Evolutionary conservation across 2,113 vertebrate species (phyloP).

Genomic region (Oryzias woworae): DNA sequence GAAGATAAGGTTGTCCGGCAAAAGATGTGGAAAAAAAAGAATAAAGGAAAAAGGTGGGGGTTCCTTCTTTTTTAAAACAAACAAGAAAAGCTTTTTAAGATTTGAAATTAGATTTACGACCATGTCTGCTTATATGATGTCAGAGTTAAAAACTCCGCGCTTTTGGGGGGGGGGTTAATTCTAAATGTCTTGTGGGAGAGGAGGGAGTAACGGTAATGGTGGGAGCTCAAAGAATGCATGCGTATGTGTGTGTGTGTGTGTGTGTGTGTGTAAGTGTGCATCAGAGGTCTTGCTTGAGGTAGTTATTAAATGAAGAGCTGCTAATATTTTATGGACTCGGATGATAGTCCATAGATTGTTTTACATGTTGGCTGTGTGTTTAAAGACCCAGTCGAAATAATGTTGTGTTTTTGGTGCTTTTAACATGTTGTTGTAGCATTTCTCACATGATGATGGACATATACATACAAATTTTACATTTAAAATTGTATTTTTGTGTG

Average conservation of each 20-base stretch:
- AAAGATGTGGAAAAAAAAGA: slow-evolving; percentile 61
- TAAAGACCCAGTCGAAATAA: too few relatives aligned
- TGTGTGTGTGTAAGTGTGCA: slow-evolving; percentile 33
- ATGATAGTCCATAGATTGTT: slow-evolving; percentile 7
- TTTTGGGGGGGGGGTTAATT: slow-evolving; percentile 69
- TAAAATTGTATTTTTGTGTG: too few relatives aligned
- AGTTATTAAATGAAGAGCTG: slow-evolving; percentile 37
- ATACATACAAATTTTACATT: too few relatives aligned
- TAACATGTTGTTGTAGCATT: too few relatives aligned
- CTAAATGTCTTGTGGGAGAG: slow-evolving; percentile 70
- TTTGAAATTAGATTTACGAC: slow-evolving; percentile 69
- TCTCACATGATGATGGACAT: too few relatives aligned
- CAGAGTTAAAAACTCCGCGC: slow-evolving; percentile 67
- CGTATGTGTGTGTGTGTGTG: slow-evolving; percentile 33
- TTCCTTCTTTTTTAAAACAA: slow-evolving; percentile 19
- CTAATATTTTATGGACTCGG: slow-evolving; percentile 33
- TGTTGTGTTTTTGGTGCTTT: too few relatives aligned
- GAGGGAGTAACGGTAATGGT: slow-evolving; percentile 65
- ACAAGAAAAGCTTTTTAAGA: slow-evolving; percentile 57
- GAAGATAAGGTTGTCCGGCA: slow-evolving; percentile 58
- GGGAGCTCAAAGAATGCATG: slow-evolving; percentile 62
- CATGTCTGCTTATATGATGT: slow-evolving; percentile 66
- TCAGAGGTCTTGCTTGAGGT: slow-evolving; percentile 44
- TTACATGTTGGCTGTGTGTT: neutral
- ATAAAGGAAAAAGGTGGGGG: slow-evolving; percentile 63